These are phyloP conservation scores for Acromyrmex heyeri DNA, from an alignment of 1,140 invertebrate species.

Conservation along the genomic window DNA sequence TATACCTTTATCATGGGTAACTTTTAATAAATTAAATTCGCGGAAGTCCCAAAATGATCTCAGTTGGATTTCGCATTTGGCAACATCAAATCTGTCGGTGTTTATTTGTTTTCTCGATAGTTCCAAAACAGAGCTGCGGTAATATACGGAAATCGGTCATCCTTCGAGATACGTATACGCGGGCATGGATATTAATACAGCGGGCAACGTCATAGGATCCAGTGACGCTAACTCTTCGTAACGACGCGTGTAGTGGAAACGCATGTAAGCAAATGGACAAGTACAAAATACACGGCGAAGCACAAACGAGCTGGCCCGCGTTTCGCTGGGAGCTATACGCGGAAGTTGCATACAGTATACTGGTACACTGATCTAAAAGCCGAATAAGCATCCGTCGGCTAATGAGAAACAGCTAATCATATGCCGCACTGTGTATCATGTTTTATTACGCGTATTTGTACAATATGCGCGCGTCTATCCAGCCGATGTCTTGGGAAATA, in stretches of 20 bases:
- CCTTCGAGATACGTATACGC: background rate
- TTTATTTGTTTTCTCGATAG: conserved; percentile 14
- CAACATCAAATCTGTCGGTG: background rate
- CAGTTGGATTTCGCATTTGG: background rate
- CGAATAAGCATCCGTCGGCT: conserved; percentile 54
- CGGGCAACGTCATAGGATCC: background rate
- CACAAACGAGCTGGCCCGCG: conserved; percentile 32
- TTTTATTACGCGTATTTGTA: background rate
- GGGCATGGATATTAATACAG: conserved; percentile 28
- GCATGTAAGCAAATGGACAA: conserved; percentile 54
- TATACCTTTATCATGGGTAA: background rate
- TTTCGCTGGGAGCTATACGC: conserved; percentile 47
- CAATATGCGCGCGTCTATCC: no score
- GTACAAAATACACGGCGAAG: conserved; percentile 50
- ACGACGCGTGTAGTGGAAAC: conserved; percentile 60
- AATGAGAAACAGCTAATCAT: conserved; percentile 67
- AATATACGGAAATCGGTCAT: conserved; percentile 40
- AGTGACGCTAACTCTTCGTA: conserved; percentile 53
- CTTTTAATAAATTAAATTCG: background rate
- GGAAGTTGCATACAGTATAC: background rate
- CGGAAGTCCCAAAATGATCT: background rate
- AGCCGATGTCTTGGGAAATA: conserved; percentile 21
- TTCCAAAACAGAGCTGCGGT: background rate
- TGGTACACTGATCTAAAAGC: conserved; percentile 54
- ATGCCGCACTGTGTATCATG: conserved; percentile 61